phyloP scores from a whole-genome alignment of 2,888 invertebrate species.

The Emmelina monodactyla region DNA sequence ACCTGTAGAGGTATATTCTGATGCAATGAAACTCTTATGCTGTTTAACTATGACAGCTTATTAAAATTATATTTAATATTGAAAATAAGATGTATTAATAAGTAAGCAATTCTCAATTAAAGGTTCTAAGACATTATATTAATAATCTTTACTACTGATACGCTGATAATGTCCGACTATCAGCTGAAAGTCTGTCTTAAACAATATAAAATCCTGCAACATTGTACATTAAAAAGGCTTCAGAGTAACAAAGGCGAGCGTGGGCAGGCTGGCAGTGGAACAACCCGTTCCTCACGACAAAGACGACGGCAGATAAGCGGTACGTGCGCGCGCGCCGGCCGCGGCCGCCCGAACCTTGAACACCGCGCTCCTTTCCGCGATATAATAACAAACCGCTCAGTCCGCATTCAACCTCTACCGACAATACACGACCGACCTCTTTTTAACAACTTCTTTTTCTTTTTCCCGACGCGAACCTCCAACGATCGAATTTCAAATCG shows the following conservation, averaged over 20 bases:
- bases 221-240: too few species aligned
- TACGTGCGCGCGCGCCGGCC: slow-evolving; percentile 38
- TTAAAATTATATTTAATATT: too few species aligned
- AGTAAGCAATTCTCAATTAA: too few species aligned
- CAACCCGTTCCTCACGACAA: slow-evolving; percentile 26
- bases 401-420: slow-evolving; percentile 53
- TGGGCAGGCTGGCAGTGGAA: slow-evolving; percentile 18
- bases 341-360: slow-evolving; percentile 53
- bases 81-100: too few species aligned
- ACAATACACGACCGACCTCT: slow-evolving; percentile 49
- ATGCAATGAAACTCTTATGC: too few species aligned
- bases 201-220: too few species aligned
- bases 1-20: too few species aligned
- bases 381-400: slow-evolving; percentile 59
- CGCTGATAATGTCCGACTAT: too few species aligned
- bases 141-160: too few species aligned
- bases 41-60: too few species aligned
- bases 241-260: slow-evolving; percentile 4
- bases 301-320: slow-evolving; percentile 47
- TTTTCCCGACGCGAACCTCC: slow-evolving; percentile 23
- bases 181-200: too few species aligned
- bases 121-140: too few species aligned
- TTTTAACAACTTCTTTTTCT: slow-evolving; percentile 17
- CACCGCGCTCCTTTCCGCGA: slow-evolving; percentile 52
- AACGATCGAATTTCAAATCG: slow-evolving; percentile 12